These are phyloP conservation scores for Formica exsecta DNA, from an alignment of 1,140 invertebrate species.

Conservation along the genomic window DNA sequence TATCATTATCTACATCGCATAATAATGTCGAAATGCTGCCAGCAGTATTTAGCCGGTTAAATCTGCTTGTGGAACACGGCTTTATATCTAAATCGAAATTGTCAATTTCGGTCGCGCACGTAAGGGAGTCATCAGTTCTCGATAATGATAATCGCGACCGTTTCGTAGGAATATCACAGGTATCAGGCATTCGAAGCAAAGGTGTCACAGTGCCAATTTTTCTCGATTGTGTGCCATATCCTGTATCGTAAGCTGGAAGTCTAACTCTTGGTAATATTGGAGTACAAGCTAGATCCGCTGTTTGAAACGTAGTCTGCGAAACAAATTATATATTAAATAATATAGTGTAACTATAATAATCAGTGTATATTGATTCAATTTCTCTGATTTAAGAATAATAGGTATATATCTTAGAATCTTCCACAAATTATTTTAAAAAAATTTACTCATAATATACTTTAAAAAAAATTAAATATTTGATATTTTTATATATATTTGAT, in stretches of 20 bases:
- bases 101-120: not conserved
- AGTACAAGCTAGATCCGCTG: not conserved
- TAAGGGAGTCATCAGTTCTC: not conserved
- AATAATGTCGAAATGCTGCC: not conserved
- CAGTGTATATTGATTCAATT: not conserved
- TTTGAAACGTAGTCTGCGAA: not conserved
- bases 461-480: too few species aligned
- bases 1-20: not conserved
- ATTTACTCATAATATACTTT: slow-evolving; percentile 2
- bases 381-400: not conserved
- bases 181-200: not conserved
- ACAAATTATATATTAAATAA: not conserved
- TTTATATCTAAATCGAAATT: slow-evolving; percentile 22
- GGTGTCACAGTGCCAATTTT: slow-evolving; percentile 14
- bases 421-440: not conserved
- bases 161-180: slow-evolving; percentile 34
- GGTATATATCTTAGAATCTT: not conserved
- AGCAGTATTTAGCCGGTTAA: not conserved
- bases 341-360: not conserved
- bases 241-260: not conserved
- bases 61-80: not conserved
- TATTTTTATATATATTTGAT: not conserved
- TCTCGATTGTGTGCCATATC: slow-evolving; percentile 34
- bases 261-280: not conserved
- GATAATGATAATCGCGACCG: slow-evolving; percentile 30